Base-by-base conservation (phyloP, 1,140 invertebrate genomes). In the Drosophila bipectinata region DNA sequence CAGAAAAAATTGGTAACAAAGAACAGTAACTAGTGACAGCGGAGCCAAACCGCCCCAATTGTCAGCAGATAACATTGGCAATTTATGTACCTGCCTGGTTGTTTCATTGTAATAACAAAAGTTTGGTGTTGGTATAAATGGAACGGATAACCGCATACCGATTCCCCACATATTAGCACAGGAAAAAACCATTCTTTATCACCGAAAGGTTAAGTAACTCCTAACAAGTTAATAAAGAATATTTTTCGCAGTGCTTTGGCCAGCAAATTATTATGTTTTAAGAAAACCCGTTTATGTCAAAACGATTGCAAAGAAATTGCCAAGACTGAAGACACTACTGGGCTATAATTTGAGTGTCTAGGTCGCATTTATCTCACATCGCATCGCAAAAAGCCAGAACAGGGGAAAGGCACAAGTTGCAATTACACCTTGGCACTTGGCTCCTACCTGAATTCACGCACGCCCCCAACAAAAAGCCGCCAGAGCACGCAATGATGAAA, bases 271-370 rank as follows among this genome's bases (percentile, higher is more conserved):
- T 64, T 74, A 53, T 56, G 21, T n/a, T 4, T 37, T 32, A 37
- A 57, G 56, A 53, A 49, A 71, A 74, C 71, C 58, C 54, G 60
- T 74, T 72, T 72, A 74, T 63, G 72, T 75, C 54, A 53, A 58
- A 67, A 32, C 55, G 62, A 73, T 74, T 54, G 58, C 45, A 49
- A 39, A 59, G 56, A 26, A 77, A 71, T 48, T 44, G 73, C 60
- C 34, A 37, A 59, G 47, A 48, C 47, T 18, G 64, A 78, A 84
- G 78, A 72, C 81, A 83, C 77, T 72, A 83, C 77, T 72, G 56
- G 71, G 62, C 74, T 81, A 64, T 88, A 87, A 87, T 87, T 87
- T 79, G 72, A 59, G 79, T 82, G 83, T 87, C 78, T 87, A 64
- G 77, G 62, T 51, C 51, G 52, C 68, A 82, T 56, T 81, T 82